Conservation (phyloP, 2,113 vertebrate species). For the Mastomys natalensis region DNA sequence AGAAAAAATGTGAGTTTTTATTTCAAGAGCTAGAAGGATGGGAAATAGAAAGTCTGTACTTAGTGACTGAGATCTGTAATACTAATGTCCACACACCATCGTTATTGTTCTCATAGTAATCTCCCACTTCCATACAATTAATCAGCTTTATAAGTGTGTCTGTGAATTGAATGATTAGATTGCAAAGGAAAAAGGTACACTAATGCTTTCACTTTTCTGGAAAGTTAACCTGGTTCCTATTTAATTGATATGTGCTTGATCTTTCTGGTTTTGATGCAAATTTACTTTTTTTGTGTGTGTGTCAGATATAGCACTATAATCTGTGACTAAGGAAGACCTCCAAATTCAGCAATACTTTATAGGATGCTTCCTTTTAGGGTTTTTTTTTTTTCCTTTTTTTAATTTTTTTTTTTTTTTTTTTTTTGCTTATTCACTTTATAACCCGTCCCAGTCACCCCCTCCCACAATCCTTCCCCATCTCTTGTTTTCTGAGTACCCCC, state of each 20-base stretch:
- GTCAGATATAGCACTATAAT: neutral
- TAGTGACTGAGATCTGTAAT: neutral
- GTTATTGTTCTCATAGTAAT: constrained; percentile 66
- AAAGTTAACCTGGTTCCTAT: constrained; percentile 31
- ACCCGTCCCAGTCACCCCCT: no score
- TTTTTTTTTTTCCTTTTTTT: no score
- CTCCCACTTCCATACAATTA: constrained; percentile 66
- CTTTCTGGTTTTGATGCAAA: neutral
- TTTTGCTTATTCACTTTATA: no score
- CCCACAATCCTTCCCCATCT: no score
- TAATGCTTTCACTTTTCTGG: constrained; percentile 22
- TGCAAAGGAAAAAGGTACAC: constrained; percentile 18
- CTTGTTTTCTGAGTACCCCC: no score
- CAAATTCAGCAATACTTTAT: neutral
- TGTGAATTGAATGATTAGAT: constrained; percentile 56
- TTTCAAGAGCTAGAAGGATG: neutral
- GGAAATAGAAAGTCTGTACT: constrained; percentile 24
- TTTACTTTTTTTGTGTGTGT: constrained; percentile 10
- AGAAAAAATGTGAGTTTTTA: constrained; percentile 49
- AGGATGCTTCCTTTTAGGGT: neutral
- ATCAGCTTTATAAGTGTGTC: constrained; percentile 56
- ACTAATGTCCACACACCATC: neutral
- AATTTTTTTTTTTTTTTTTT: no score
- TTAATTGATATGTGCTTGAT: neutral
- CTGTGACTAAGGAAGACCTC: constrained; percentile 21